These are phyloP conservation scores for Eumacrocentrus americanus DNA, from an alignment of 2,888 invertebrate genomes.

Conservation along the genomic window DNA sequence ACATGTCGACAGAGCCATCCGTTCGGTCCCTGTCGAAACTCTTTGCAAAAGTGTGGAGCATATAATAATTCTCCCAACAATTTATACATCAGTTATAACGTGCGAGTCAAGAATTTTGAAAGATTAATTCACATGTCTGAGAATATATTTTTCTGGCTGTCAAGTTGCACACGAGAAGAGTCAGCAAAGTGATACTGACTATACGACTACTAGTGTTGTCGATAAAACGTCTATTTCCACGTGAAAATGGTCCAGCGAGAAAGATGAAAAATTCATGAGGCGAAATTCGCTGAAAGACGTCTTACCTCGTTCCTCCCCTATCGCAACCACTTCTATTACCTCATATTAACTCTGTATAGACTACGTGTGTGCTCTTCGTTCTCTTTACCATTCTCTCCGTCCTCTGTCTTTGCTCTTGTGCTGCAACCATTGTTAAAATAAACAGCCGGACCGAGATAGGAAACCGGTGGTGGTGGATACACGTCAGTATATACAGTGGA, in stretches of 20 bases:
- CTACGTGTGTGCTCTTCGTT: background rate
- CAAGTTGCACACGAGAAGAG: background rate
- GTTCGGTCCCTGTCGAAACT: background rate
- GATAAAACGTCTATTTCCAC: slow-evolving; percentile 20
- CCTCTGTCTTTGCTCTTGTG: background rate
- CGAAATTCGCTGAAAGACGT: slow-evolving; percentile 16
- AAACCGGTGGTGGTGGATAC: background rate
- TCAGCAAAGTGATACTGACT: background rate
- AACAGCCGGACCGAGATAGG: too few relatives aligned
- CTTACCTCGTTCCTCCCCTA: background rate
- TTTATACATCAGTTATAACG: too few relatives aligned
- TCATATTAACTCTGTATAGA: background rate
- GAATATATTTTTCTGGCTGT: background rate
- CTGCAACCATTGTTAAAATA: too few relatives aligned
- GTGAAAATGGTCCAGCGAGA: slow-evolving; percentile 5
- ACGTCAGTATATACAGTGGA: background rate
- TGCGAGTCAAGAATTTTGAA: too few relatives aligned
- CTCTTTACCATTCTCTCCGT: background rate
- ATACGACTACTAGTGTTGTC: slow-evolving; percentile 1
- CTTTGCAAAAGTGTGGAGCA: too few relatives aligned
- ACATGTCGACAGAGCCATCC: background rate
- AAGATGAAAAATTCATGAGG: slow-evolving; percentile 23
- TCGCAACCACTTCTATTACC: background rate
- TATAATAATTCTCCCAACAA: too few relatives aligned
- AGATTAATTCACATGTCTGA: too few relatives aligned